Evolutionary conservation across 2,888 invertebrate genomes (phyloP), one percentile per base, ranked within the genome.

Genomic region (Harmothoe impar): DNA sequence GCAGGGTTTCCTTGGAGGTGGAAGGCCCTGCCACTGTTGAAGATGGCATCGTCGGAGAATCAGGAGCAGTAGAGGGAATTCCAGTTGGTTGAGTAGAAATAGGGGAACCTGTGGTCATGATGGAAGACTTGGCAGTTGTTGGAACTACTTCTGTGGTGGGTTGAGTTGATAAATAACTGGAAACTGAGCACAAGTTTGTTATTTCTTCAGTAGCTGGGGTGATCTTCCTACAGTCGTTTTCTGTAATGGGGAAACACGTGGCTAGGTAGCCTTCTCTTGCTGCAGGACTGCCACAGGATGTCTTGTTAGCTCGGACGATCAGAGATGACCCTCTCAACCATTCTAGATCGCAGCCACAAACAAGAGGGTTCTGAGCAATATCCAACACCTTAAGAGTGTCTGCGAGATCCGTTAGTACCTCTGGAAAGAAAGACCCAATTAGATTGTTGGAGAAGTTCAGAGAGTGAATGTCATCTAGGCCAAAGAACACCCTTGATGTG

Each of bases 291-390:
- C 3, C 15, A 54, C 86, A 86, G 12, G 52, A 10, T 31, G 86
- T 54, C 20, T 29, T 12, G 23, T 54, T 86, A 0, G 54, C 54
- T 7, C 31, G 52, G 3, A 12, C 17, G 1, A 86, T 54, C 15
- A 86, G 7, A 0, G 52, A 0, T 33, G 86, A 52, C 54, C 86
- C 86, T 25, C 86, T 20, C 54, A 86, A 7, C 86, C 86, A 86
- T n/a, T 86, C 86, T 1, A 86, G 56, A 25, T 86, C 86, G 52
- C 86, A 86, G 54, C n/a, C 86, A 86, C 86, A 86, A 12, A n/a
- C 54, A 10, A 86, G 56, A 25, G 86, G 86, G 31, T 86, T 86
- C 17, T 25, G 31, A 23, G 54, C 25, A 52, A 86, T 10, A 29
- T 86, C 86, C 54, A 86, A 25, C 17, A 56, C 52, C 54, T 54